Base-by-base conservation (phyloP, 2,888 invertebrate species). In the Drosophila incognita region DNA sequence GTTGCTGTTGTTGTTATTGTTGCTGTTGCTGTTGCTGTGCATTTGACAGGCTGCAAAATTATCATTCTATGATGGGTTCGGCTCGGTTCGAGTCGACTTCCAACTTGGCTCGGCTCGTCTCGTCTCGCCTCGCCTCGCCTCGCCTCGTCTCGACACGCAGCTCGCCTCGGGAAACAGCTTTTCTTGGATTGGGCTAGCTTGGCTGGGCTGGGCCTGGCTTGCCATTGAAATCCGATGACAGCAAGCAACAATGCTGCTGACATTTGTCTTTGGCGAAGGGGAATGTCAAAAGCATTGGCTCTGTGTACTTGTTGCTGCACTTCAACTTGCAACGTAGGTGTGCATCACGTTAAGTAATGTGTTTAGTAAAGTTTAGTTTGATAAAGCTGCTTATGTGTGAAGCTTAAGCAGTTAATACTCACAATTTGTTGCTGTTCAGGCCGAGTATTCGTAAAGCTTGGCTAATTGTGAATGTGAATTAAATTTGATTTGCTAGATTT, bases 191-290 rank as follows among this genome's bases (percentile, higher is more conserved):
- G 46, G 40, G 15, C 40, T 38, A 13, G 18, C 29, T 40, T 52
- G 52, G n/a, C 51, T 36, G n/a, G 35, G 49, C 51, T 36, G n/a
- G 35, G 49, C 49, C 27, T 56, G 36, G 52, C 48, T 51, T 65
- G 64, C 33, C 73, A 63, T 74, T 75, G 76, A 75, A 72, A 78
- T 76, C 58, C 61, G 73, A 59, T 69, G 81, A 81, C 83, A 83
- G 76, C 81, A 74, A 74, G 59, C 82, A 71, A 77, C 77, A 74
- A 72, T 68, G 77, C 64, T 60, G 83, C 59, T 83, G 79, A 76
- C 81, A 76, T 79, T 81, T 71, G 73, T 68, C 62, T 72, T 61
- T 38, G 60, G 40, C 53, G 33, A 31, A n/a, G 7, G 13, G 4
- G 21, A 57, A 29, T 38, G 10, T 1, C 24, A 49, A 40, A 18